Evolutionary conservation across 1,140 invertebrate species (phyloP).

Genomic region (Nixonia krombeini): DNA sequence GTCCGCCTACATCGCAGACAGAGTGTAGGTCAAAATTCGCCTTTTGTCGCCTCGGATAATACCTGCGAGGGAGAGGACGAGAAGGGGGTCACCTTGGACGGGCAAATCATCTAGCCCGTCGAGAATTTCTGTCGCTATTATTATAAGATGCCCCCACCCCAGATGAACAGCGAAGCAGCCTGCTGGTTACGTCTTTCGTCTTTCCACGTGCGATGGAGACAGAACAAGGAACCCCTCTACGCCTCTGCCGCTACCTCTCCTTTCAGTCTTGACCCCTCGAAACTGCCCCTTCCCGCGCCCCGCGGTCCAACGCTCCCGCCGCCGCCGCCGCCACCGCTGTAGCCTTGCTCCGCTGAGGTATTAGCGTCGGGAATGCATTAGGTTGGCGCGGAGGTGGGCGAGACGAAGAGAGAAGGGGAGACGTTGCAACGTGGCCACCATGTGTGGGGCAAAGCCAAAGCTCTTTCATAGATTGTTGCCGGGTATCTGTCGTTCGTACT

Average conservation of each 20-base stretch:
- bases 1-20: no score
- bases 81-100: constrained; percentile 31
- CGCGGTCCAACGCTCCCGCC: neutral
- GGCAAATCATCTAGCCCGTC: constrained; percentile 27
- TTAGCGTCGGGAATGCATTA: constrained; percentile 66
- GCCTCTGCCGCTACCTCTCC: no score
- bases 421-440: constrained; percentile 70
- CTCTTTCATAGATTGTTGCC: constrained; percentile 53
- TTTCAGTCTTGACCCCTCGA: constrained; percentile 30
- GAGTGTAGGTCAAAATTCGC: no score
- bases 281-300: constrained; percentile 11
- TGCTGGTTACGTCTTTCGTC: constrained; percentile 46
- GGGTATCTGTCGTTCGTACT: constrained; percentile 34
- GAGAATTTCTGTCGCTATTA: constrained; percentile 51
- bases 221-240: constrained; percentile 47
- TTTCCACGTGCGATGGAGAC: constrained; percentile 58
- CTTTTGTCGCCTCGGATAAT: constrained; percentile 1
- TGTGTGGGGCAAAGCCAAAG: constrained; percentile 55
- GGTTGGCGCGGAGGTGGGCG: constrained; percentile 37
- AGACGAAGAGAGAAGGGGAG: constrained; percentile 46
- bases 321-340: constrained; percentile 20
- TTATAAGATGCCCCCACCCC: constrained; percentile 39
- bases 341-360: constrained; percentile 37
- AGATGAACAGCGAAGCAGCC: constrained; percentile 34
- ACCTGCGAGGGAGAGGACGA: constrained; percentile 22